phyloP scores from a whole-genome alignment of 2,113 vertebrate species.

The Mixornis gularis region DNA sequence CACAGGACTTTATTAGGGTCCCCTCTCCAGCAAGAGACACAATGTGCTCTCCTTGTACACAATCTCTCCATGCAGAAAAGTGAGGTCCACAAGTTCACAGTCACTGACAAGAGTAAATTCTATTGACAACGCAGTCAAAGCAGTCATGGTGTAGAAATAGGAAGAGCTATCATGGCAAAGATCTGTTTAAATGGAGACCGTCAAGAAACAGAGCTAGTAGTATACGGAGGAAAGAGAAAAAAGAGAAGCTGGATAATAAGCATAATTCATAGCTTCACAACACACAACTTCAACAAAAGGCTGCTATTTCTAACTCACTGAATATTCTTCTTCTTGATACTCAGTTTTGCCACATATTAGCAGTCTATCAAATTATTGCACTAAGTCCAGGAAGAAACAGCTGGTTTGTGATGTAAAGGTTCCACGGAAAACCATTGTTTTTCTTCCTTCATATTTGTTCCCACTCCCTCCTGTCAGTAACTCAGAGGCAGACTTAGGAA shows the following conservation, averaged over 20 bases:
- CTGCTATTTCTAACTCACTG: not conserved
- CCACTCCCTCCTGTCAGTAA: not conserved
- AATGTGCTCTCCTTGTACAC: not conserved
- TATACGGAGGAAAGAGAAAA: constrained; percentile 35
- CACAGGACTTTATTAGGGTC: not conserved
- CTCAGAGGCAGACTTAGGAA: not conserved
- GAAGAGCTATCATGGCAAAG: constrained; percentile 29
- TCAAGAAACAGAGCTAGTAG: constrained; percentile 65
- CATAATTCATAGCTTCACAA: not conserved
- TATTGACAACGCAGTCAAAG: not conserved
- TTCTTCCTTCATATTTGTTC: not conserved
- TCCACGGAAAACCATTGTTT: not conserved
- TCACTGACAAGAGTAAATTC: not conserved
- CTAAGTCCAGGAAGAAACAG: not conserved
- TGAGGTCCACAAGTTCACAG: constrained; percentile 10
- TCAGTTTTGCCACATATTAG: not conserved
- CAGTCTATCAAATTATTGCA: not conserved
- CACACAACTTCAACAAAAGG: not conserved
- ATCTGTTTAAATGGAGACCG: constrained; percentile 31
- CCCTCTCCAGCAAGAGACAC: not conserved
- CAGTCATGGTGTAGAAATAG: not conserved
- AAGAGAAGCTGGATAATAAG: not conserved
- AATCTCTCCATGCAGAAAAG: not conserved
- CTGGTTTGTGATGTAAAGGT: not conserved
- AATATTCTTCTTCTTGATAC: not conserved